Conservation (phyloP, 2,888 invertebrate species). For the Hemicrepidius hirtus region DNA sequence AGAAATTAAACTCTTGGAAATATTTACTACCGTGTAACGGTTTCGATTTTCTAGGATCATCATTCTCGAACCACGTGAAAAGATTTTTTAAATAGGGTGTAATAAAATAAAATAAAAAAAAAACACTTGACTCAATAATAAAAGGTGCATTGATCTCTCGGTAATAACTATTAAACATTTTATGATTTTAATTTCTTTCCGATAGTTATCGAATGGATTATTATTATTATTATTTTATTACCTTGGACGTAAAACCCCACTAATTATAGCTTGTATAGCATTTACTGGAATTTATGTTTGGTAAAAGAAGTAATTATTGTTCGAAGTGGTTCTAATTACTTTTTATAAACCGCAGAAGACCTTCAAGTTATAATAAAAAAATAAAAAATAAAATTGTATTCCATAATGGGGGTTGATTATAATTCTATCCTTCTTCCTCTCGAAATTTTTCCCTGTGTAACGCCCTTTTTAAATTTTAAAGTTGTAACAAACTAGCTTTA, state of each 20-base stretch:
- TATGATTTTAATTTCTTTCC: conserved; percentile 3
- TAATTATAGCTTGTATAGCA: background rate
- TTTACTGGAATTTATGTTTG: background rate
- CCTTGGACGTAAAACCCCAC: background rate
- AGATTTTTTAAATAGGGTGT: background rate
- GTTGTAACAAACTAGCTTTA: too few species aligned
- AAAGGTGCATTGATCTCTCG: conserved; percentile 20
- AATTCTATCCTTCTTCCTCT: too few species aligned
- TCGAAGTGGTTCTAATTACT: too few species aligned
- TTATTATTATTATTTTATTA: background rate
- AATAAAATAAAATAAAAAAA: background rate
- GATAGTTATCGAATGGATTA: background rate
- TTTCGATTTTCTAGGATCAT: conserved; percentile 5
- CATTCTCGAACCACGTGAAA: conserved; percentile 9
- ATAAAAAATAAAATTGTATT: too few species aligned
- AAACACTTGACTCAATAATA: background rate
- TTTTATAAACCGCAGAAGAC: too few species aligned
- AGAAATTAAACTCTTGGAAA: background rate
- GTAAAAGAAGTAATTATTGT: background rate
- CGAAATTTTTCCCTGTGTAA: too few species aligned
- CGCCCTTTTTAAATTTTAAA: too few species aligned
- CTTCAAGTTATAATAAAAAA: too few species aligned
- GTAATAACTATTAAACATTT: conserved; percentile 2
- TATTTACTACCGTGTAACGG: conserved; percentile 15
- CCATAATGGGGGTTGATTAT: too few species aligned